These are phyloP conservation scores for Bergia sp. DNA, from an alignment of 92 coral and sea anemone species.

Conservation along the genomic window DNA sequence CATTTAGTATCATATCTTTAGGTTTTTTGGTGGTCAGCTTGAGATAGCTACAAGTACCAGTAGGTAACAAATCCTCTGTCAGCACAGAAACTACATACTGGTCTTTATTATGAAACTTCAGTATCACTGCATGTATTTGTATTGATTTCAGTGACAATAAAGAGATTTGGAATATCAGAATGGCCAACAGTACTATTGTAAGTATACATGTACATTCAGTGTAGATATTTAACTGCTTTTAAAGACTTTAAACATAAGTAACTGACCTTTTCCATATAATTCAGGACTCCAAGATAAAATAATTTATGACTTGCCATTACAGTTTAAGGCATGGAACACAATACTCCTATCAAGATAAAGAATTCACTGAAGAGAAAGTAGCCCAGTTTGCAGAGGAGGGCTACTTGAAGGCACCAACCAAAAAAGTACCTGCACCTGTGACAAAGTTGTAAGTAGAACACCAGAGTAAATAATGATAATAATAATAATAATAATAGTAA, in stretches of 20 bases:
- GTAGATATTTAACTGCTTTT: not conserved
- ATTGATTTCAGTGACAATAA: conserved; percentile 71
- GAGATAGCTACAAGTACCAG: no score
- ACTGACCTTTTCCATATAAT: no score
- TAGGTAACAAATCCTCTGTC: not conserved
- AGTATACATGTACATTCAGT: conserved; percentile 41
- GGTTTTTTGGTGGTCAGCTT: no score
- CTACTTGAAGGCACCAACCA: conserved; percentile 55
- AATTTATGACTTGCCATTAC: not conserved
- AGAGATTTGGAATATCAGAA: conserved; percentile 75
- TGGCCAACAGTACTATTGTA: conserved; percentile 84
- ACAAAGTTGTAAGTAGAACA: conserved; percentile 69
- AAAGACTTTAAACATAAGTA: no score
- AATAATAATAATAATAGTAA: no score
- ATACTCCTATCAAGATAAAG: conserved; percentile 57
- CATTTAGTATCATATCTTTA: no score
- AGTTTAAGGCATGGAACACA: conserved; percentile 84
- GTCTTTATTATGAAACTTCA: no score
- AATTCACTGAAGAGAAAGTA: conserved; percentile 60
- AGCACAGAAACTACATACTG: no score
- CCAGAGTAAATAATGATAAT: not conserved
- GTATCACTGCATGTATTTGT: no score
- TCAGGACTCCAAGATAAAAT: not conserved
- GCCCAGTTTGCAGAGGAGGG: conserved; percentile 71
- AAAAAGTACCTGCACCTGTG: conserved; percentile 69